Conservation (phyloP, 2,797 vertebrate species). For the Galaxias olidus region DNA sequence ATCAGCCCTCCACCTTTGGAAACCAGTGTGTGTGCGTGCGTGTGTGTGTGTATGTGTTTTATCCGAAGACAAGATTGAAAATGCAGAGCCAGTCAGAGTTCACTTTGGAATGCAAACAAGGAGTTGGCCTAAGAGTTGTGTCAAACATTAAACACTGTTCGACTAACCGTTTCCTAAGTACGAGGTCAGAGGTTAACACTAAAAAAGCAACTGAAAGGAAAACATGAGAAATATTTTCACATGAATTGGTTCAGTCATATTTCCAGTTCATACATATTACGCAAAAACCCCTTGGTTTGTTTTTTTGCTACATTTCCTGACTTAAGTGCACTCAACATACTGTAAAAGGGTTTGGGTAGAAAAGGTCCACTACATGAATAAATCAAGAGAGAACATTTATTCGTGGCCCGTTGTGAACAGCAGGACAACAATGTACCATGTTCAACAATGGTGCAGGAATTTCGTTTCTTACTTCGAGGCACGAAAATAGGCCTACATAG, state of each 20-base stretch:
- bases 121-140: no score
- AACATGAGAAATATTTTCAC: constrained; percentile 32
- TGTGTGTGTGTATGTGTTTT: no score
- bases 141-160: no score
- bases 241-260: constrained; percentile 31
- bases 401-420: constrained; percentile 44
- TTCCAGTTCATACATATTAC: constrained; percentile 70
- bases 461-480: constrained; percentile 14
- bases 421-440: constrained; percentile 24
- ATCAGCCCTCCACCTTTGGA: no score
- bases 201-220: constrained; percentile 33
- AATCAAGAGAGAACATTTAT: constrained; percentile 49
- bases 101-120: no score
- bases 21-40: no score
- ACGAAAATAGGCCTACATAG: constrained; percentile 62
- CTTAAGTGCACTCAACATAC: constrained; percentile 60
- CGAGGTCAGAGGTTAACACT: neutral
- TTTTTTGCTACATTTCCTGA: constrained; percentile 22
- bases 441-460: constrained; percentile 30
- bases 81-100: no score
- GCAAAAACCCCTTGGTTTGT: constrained; percentile 68
- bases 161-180: neutral
- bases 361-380: constrained; percentile 68
- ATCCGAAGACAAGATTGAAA: no score
- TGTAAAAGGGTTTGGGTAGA: constrained; percentile 63